A percentile compares a stretch with the other conserved stretches of the same genome.
These are phyloP conservation scores for Drosophila planitibia DNA, from an alignment of 2,888 invertebrate species.

Conservation along the genomic window DNA sequence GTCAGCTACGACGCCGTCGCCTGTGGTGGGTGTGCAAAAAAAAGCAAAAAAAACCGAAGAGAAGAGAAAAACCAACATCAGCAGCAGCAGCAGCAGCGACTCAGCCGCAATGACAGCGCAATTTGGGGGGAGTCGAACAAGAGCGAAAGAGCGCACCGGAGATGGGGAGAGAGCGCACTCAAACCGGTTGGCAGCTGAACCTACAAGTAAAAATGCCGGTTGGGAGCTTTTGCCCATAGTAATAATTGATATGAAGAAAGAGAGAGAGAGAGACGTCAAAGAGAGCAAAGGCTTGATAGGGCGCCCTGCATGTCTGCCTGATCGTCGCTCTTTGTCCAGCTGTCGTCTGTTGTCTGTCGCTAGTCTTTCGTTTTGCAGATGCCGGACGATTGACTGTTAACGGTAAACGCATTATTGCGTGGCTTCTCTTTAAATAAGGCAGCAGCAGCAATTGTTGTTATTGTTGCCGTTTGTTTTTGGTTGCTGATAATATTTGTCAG, in stretches of 20 bases:
- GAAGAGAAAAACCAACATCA: conserved; percentile 18
- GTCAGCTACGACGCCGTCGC: conserved; percentile 27
- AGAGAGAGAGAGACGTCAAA: conserved; percentile 5
- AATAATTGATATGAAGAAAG: conserved; percentile 12
- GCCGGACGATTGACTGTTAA: conserved; percentile 63
- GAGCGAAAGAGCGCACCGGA: conserved; percentile 39
- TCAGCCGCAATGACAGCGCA: conserved; percentile 60
- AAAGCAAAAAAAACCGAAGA: neutral
- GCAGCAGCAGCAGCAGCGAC: conserved; percentile 24
- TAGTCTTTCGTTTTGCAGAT: conserved; percentile 52
- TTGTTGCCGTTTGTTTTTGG: conserved; percentile 31
- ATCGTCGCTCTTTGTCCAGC: conserved; percentile 40
- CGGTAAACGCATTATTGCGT: conserved; percentile 73
- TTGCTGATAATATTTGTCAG: conserved; percentile 51
- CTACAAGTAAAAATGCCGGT: conserved; percentile 68
- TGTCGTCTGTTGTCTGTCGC: conserved; percentile 55
- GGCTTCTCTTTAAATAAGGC: conserved; percentile 46
- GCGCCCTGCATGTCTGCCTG: conserved; percentile 31
- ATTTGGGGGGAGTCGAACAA: conserved; percentile 73
- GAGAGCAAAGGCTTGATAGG: conserved; percentile 19
- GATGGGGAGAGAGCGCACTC: conserved; percentile 29
- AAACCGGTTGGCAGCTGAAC: conserved; percentile 75
- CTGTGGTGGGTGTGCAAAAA: conserved; percentile 73
- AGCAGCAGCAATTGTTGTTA: conserved; percentile 42
- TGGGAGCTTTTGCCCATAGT: conserved; percentile 57